Conservation (phyloP, 2,113 vertebrate species). For the Lampris incognitus region DNA sequence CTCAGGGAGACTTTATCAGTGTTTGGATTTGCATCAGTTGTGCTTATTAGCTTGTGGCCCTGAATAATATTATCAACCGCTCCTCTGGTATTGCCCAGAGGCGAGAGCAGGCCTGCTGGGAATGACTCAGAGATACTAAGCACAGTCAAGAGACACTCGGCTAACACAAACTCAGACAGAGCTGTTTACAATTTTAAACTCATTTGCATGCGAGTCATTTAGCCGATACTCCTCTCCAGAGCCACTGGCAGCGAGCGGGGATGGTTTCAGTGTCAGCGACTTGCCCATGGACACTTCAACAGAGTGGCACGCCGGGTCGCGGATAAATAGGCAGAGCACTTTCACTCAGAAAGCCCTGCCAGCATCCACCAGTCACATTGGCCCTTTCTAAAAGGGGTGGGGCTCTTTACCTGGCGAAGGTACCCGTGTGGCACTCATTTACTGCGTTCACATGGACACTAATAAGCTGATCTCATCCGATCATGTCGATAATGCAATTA, state of each 20-base stretch:
- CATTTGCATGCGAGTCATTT: conserved; percentile 51
- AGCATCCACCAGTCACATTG: no score
- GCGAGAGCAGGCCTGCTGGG: conserved; percentile 14
- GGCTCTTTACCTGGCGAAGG: no score
- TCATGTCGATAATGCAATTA: no score
- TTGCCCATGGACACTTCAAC: conserved; percentile 15
- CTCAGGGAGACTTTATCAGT: conserved; percentile 28
- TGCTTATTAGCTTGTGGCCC: conserved; percentile 36
- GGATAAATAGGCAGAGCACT: no score
- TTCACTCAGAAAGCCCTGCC: no score
- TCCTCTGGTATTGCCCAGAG: conserved; percentile 11
- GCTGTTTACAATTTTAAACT: conserved; percentile 43
- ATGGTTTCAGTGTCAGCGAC: conserved; percentile 40
- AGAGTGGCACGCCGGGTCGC: no score
- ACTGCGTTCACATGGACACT: no score
- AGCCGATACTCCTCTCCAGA: conserved; percentile 30
- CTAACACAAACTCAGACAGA: conserved; percentile 35
- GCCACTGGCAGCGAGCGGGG: conserved; percentile 31
- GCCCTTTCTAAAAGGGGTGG: no score
- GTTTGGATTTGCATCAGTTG: conserved; percentile 55
- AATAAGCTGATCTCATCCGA: no score
- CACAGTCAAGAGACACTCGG: conserved; percentile 42
- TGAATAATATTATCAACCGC: conserved; percentile 53
- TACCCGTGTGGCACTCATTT: no score
- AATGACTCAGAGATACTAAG: conserved; percentile 39